Percentiles rank a stretch among this genome's conserved stretches.
Evolutionary conservation across 1,140 invertebrate genomes (phyloP).

Genomic region (Monochamus saltuarius): DNA sequence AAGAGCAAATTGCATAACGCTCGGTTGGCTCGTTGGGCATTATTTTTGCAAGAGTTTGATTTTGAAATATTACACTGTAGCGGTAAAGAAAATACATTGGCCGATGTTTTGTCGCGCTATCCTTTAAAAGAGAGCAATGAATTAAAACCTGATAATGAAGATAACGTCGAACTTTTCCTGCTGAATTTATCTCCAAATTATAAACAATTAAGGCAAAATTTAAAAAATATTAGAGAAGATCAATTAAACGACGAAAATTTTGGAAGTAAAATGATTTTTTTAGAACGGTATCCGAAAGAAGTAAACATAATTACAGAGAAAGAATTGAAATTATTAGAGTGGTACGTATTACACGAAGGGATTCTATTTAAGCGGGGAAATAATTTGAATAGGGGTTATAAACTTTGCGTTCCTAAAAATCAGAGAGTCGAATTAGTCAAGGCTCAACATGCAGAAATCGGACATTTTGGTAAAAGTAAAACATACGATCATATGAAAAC

Average conservation of each 20-base stretch:
- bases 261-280: background rate
- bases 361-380: too few species aligned
- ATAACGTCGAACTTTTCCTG: background rate
- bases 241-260: background rate
- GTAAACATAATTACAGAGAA: background rate
- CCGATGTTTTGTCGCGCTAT: background rate
- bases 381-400: too few species aligned
- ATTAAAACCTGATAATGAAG: too few species aligned
- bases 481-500: background rate
- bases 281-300: background rate
- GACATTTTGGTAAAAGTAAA: slow-evolving; percentile 14
- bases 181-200: background rate
- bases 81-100: background rate
- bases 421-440: background rate
- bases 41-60: slow-evolving; percentile 11
- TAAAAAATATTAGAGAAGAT: background rate
- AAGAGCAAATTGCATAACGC: background rate
- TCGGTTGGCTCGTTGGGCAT: slow-evolving; percentile 2
- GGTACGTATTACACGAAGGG: background rate
- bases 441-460: slow-evolving; percentile 2
- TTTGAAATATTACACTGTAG: background rate
- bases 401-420: too few species aligned
- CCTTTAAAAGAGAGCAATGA: too few species aligned
- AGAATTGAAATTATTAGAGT: background rate
- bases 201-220: background rate